phyloP scores from a whole-genome alignment of 92 coral and sea anemone genomes.

The Scolanthus callimorphus region DNA sequence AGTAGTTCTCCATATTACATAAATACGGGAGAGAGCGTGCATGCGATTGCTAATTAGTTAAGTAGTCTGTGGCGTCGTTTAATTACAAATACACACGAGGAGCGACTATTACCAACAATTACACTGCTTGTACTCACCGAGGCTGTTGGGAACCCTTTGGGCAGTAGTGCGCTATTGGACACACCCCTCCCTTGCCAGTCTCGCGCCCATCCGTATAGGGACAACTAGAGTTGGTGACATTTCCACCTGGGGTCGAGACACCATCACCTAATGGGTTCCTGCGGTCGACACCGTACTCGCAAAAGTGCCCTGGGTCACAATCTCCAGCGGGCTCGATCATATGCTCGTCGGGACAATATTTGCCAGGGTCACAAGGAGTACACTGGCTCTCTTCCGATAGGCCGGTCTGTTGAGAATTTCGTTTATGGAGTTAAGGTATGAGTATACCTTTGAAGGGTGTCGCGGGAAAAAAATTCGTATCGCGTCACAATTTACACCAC shows the following conservation, averaged over 20 bases:
- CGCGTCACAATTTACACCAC: too few species aligned
- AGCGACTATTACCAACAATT: too few species aligned
- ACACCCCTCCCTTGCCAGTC: slow-evolving; percentile 92
- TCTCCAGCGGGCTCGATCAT: slow-evolving; percentile 60
- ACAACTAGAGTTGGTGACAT: slow-evolving; percentile 56
- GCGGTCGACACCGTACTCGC: slow-evolving; percentile 95
- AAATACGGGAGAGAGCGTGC: too few species aligned
- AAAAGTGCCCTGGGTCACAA: slow-evolving; percentile 91
- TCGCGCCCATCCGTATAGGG: slow-evolving; percentile 89
- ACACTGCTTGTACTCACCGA: not conserved
- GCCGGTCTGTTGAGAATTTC: too few species aligned
- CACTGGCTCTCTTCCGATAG: slow-evolving; percentile 73
- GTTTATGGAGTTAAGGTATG: too few species aligned
- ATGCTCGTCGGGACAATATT: slow-evolving; percentile 81
- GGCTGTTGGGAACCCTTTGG: slow-evolving; percentile 79
- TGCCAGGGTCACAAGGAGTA: slow-evolving; percentile 91
- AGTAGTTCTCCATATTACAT: too few species aligned
- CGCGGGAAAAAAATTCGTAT: too few species aligned
- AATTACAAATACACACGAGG: too few species aligned
- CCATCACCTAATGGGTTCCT: slow-evolving; percentile 81
- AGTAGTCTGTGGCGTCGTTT: too few species aligned
- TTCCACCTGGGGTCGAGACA: slow-evolving; percentile 32
- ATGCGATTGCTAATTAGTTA: too few species aligned
- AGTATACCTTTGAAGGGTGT: too few species aligned
- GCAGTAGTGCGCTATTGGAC: slow-evolving; percentile 83